Base-by-base conservation (phyloP, 2,797 vertebrate genomes). In the Microcaecilia unicolor region DNA sequence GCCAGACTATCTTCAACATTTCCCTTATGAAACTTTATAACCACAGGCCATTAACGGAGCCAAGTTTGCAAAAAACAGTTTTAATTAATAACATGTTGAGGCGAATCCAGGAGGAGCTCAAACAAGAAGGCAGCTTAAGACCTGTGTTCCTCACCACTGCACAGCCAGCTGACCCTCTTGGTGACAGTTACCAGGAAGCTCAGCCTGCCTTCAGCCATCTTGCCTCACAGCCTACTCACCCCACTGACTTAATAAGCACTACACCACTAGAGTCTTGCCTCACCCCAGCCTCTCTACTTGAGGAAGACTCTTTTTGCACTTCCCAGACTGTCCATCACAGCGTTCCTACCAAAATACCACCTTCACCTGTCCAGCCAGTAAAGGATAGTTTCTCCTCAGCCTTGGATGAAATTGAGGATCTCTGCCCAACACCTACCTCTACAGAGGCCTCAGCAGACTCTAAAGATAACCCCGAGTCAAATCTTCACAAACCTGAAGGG, bases 1-100 rank as follows among this genome's bases (percentile, higher is more conserved):
- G 93, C 41, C 95, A 97, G 86, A 95, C 93, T 83, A 93, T 98
- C 83, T 97, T 97, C 86, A 98, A 97, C 88, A 97, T 98, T 90
- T 98, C 95, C 56, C 84, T 98, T 72, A 95, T 98, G 95, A 97
- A 98, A 76, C 85, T 98, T 56, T 98, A 97, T 55, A 94, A 86
- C 80, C 92, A 92, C 64, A 80, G 93, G 56, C 85, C 91, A 5
- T 84, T 90, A 27, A 81, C 84, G 0, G 93, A 98, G 80, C 95
- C 93, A 20, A 90, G 92, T 67, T 78, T 98, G 74, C 90, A 95
- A 67, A 92, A 90, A 61, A 94, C 93, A 1, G 92, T 97, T 67
- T 79, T 98, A 67, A 97, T 98, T 67, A 98, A 97, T 86, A 98
- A 98, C 86, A 93, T 98, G 92, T 53, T 97, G 70, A 85, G 91